Conservation (phyloP, 2,113 vertebrate species). For the Leptosomus discolor region DNA sequence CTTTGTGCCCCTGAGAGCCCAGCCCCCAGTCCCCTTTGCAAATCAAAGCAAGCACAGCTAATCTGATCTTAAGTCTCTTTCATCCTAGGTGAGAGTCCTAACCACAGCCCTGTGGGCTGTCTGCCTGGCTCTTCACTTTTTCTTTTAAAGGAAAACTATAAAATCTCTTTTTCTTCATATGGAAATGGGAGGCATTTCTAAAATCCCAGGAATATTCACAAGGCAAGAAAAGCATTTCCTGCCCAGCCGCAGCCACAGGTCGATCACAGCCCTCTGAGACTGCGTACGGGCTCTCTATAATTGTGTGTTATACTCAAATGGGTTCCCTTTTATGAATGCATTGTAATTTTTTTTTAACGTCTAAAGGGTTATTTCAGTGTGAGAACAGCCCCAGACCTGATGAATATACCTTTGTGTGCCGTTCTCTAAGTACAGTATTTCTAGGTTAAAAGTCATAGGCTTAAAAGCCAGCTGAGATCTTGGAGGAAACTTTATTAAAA, state of each 20-base stretch:
- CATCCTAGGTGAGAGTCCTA: background rate
- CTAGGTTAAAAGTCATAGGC: background rate
- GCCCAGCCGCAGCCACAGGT: background rate
- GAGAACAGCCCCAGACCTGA: background rate
- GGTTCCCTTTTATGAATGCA: background rate
- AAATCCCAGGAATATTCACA: constrained; percentile 42
- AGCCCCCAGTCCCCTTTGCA: background rate
- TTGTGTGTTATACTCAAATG: background rate
- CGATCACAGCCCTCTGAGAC: background rate
- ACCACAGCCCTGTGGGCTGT: constrained; percentile 10
- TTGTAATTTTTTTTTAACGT: background rate
- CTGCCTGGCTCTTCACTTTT: background rate
- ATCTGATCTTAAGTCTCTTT: constrained; percentile 24
- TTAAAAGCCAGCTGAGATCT: constrained; percentile 17
- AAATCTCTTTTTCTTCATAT: constrained; percentile 32
- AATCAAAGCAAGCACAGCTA: constrained; percentile 12
- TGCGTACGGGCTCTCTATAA: background rate
- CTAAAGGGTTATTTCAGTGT: constrained; percentile 5
- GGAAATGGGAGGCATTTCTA: constrained; percentile 30
- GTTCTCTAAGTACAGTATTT: background rate
- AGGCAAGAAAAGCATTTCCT: background rate
- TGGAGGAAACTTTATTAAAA: constrained; percentile 21
- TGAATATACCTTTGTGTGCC: background rate
- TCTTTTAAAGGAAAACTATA: constrained; percentile 1
- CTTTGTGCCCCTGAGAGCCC: background rate